Evolutionary conservation across 23 tunicate species (phyloP).

Genomic region (Pegea sp.): DNA sequence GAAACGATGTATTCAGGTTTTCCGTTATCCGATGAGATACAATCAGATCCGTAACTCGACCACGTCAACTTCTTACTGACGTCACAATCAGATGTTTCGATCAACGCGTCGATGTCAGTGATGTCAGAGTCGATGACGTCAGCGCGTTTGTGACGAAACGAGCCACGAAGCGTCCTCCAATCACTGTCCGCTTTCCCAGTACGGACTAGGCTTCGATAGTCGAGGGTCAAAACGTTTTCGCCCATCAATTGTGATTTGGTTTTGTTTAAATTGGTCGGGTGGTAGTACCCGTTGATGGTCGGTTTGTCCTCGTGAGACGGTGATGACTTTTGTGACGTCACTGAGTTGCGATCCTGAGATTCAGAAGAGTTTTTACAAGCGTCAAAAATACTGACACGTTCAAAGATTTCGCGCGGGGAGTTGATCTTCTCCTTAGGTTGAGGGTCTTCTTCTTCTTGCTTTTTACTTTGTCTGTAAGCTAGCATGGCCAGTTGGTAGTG

Average conservation of each 20-base stretch:
- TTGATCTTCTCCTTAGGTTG: too few relatives aligned
- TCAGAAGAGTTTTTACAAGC: too few relatives aligned
- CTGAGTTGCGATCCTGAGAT: too few relatives aligned
- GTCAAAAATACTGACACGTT: not conserved
- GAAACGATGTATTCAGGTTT: too few relatives aligned
- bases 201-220: not conserved
- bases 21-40: too few relatives aligned
- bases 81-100: too few relatives aligned
- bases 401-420: too few relatives aligned
- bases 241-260: not conserved
- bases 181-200: too few relatives aligned
- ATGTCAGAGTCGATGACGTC: not conserved
- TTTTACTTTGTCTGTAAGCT: conserved; percentile 38
- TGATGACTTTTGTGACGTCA: not conserved
- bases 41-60: too few relatives aligned
- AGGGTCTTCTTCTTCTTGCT: conserved; percentile 4
- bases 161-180: not conserved
- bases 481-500: conserved; percentile 67
- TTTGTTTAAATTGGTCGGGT: not conserved
- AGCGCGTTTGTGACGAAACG: not conserved
- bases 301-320: not conserved
- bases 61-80: too few relatives aligned
- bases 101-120: conserved; percentile 1
- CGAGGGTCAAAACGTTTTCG: not conserved
- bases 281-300: not conserved